Evolutionary conservation across 1,140 invertebrate species (phyloP).

Genomic region (Bombus vancouverensis): DNA sequence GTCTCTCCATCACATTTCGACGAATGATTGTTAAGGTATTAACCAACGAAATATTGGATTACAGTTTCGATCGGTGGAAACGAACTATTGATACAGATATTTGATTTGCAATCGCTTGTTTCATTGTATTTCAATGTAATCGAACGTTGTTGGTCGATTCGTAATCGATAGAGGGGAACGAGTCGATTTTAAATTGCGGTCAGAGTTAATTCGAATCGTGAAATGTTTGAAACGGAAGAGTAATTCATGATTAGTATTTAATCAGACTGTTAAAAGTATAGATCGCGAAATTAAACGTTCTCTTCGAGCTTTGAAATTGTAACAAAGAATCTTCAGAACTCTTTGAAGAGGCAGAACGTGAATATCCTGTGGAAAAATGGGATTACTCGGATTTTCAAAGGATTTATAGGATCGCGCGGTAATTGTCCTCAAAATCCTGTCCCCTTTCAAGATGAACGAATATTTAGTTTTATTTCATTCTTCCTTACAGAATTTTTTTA

Average conservation of each 20-base stretch:
- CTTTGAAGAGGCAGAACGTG: neutral
- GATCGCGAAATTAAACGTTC: neutral
- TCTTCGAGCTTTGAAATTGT: neutral
- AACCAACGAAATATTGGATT: neutral
- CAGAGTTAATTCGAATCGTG: slow-evolving; percentile 3
- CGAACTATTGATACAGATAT: neutral
- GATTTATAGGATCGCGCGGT: neutral
- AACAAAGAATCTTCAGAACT: neutral
- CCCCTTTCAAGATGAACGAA: neutral
- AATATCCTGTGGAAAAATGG: neutral
- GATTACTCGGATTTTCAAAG: neutral
- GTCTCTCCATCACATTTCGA: neutral
- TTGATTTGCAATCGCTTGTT: neutral
- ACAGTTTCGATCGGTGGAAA: neutral
- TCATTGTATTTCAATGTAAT: neutral
- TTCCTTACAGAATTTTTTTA: neutral
- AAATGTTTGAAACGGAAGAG: neutral
- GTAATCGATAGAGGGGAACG: neutral
- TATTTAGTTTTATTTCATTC: neutral
- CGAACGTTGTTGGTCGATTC: neutral
- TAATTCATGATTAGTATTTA: neutral
- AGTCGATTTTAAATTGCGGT: neutral
- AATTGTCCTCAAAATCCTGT: neutral
- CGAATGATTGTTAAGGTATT: neutral
- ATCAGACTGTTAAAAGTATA: neutral